Evolutionary conservation across 2,113 vertebrate genomes (phyloP), one percentile per base, ranked within the genome.

Genomic region (Elaphurus davidianus): DNA sequence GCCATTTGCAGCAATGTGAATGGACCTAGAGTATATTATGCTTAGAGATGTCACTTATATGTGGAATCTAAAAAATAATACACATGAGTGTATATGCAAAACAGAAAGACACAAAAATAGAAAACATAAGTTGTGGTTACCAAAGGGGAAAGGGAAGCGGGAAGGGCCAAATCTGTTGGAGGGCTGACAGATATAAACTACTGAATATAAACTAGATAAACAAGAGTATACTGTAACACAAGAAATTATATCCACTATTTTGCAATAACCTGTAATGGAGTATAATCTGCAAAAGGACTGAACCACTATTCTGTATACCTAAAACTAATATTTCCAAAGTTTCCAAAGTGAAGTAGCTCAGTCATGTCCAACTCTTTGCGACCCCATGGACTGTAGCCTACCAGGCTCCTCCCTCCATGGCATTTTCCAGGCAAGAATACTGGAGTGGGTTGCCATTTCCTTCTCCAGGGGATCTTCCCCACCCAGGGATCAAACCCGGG

Each of bases 361-460:
- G 6, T 76, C 43, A 0, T 76, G 27, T 15, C 5, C 0, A 3
- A 15, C 40, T 43, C 23, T 43, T 43, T 76, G 40, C 0, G 0
- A 27, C 40, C 40, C 71, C 40, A 14, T 76, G 40, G 40, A 76
- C 40, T 43, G 43, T 15, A 76, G 71, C 12, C 23, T 40, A 76
- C 27, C 6, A 76, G 21, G 21, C 40, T 43, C 11, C 71, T 43
- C 36, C 43, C 12, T 27, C 3, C 6, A 5, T 7, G 40, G 23
- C 23, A 43, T 1, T 76, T 12, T 23, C 6, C 23, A 27, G 25
- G 40, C 12, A 6, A 76, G 40, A 76, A 43, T 27, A 27, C 23
- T 76, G 40, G 12, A 43, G 12, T 76, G 71, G 40, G 40, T 43
- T 76, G 21, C 12, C 7, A 43, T 76, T 43, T 43, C 71, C 71